Evolutionary conservation across 2,888 invertebrate species (phyloP), one percentile per base, ranked within the genome.

Genomic region (Teleiodes luculella): DNA sequence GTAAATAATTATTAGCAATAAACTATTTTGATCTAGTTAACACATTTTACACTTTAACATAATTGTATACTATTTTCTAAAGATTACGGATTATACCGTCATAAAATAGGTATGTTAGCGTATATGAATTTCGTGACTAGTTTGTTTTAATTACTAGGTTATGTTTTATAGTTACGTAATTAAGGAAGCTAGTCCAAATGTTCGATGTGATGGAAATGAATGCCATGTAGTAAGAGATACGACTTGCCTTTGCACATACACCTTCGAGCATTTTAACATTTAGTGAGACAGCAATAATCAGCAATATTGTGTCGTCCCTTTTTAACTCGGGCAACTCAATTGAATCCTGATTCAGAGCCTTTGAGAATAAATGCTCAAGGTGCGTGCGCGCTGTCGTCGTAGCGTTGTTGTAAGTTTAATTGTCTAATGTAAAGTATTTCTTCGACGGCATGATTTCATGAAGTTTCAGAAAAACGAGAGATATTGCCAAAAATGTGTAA

Each of bases 121-220:
- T 75, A 78, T 63, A 71, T 71, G 76, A 75, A 76, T 74, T 69
- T 73, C 75, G 77, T 74, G 83, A 86, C 86, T 86, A 87, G 86
- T 86, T 88, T 86, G 83, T 79, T 77, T 87, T 84, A 85, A 84
- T 86, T 82, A 83, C 80, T 86, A 84, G 81, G 77, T 76, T 80
- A 78, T 70, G 69, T 63, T 76, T 70, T 74, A 72, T 80, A 81
- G 83, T 81, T 78, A 78, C 67, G 83, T 84, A 82, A 83, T 85
- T 86, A 86, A 87, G 86, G 69, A 87, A 88, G 87, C 89, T 89
- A 89, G 89, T 89, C 89, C 85, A 84, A 86, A 83, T 83, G 80
- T 84, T 83, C 74, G 80, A 83, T 83, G 84, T 86, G 86, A 84
- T 84, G 83, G 85, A 82, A 83, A 74, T 74, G 79, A 79, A 86